Conservation (phyloP, 2,797 vertebrate genomes). For the Periparus ater region DNA sequence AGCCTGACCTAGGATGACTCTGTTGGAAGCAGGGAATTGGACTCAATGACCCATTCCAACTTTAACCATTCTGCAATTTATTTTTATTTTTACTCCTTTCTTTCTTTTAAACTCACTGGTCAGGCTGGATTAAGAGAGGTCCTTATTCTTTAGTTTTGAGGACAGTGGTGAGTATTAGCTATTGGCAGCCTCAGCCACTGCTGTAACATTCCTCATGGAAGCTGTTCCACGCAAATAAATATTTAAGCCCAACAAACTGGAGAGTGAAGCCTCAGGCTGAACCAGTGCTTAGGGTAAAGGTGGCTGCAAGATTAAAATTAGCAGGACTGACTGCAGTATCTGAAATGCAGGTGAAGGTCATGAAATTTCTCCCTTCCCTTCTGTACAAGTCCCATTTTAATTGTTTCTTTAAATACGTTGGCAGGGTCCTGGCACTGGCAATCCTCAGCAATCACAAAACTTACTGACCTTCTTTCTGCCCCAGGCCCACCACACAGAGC, state of each 20-base stretch:
- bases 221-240: not conserved
- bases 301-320: not conserved
- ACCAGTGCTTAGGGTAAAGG: not conserved
- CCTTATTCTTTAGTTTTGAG: not conserved
- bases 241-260: not conserved
- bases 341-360: not conserved
- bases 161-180: not conserved
- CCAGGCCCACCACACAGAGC: not conserved
- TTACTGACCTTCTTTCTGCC: conserved; percentile 4
- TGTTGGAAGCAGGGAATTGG: not conserved
- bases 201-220: not conserved
- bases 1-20: not conserved
- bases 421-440: not conserved
- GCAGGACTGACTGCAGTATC: not conserved
- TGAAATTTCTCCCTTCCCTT: not conserved
- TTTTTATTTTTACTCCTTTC: not conserved
- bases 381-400: not conserved
- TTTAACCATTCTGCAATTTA: not conserved
- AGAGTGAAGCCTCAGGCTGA: not conserved
- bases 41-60: not conserved
- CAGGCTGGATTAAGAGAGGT: not conserved
- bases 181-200: not conserved
- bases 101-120: not conserved
- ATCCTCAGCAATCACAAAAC: not conserved
- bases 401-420: not conserved